Conservation (phyloP, 2,888 invertebrate genomes). For the Tachina grossa region DNA sequence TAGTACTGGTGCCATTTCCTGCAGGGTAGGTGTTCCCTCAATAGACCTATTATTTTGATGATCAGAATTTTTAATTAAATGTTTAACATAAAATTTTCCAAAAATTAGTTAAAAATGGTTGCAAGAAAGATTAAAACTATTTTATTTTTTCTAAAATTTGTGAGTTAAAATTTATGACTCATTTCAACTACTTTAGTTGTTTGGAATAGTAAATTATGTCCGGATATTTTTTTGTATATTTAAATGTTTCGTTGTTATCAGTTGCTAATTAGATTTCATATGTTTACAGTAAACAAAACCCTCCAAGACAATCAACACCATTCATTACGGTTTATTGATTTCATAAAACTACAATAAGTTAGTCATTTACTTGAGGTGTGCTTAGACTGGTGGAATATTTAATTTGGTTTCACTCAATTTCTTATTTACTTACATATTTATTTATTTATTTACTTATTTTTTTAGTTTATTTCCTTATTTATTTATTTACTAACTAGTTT, state of each 20-base stretch:
- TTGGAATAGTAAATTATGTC: not conserved
- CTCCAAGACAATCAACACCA: slow-evolving; percentile 7
- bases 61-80: too few species aligned
- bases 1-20: too few species aligned
- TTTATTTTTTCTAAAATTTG: not conserved
- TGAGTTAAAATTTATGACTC: not conserved
- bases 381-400: too few species aligned
- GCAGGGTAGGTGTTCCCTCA: too few species aligned
- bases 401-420: too few species aligned
- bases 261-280: slow-evolving; percentile 33
- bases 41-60: too few species aligned
- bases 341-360: not conserved
- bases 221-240: slow-evolving; percentile 3
- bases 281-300: not conserved
- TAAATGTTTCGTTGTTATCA: slow-evolving; percentile 24
- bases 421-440: too few species aligned
- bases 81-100: too few species aligned
- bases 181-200: not conserved
- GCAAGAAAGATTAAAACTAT: not conserved
- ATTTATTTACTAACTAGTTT: too few species aligned
- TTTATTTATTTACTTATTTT: too few species aligned
- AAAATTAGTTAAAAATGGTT: too few species aligned
- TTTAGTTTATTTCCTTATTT: too few species aligned
- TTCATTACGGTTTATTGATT: not conserved
- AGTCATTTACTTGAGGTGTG: not conserved